These are phyloP conservation scores for Diadophis punctatus DNA, from an alignment of 2,113 vertebrate species.

Conservation along the genomic window DNA sequence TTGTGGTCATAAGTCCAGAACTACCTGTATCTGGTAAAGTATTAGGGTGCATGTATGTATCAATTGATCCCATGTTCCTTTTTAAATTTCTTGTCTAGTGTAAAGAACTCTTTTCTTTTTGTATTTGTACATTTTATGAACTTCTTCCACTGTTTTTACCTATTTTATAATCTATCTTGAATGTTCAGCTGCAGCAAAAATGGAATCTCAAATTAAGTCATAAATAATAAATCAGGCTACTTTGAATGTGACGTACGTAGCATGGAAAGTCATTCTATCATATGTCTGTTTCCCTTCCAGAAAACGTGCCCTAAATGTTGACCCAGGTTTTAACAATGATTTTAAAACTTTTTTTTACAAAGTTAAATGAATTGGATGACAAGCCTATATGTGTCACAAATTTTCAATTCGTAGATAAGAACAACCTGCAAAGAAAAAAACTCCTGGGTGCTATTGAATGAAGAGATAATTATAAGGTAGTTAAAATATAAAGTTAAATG, in stretches of 20 bases:
- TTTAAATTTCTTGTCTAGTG: not conserved
- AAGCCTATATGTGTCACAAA: constrained; percentile 32
- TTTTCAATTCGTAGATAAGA: constrained; percentile 43
- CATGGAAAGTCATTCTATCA: not conserved
- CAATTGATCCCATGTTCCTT: not conserved
- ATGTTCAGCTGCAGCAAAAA: not conserved
- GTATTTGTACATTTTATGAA: not conserved
- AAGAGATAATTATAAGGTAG: constrained; percentile 52
- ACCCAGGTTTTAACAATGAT: not conserved
- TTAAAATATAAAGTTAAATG: constrained; percentile 56
- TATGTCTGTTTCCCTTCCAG: not conserved
- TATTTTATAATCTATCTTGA: not conserved
- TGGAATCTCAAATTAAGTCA: not conserved
- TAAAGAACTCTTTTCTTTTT: not conserved
- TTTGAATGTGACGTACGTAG: not conserved
- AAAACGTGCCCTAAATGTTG: not conserved
- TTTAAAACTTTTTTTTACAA: constrained; percentile 20
- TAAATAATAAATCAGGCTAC: not conserved
- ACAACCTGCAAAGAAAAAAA: constrained; percentile 14
- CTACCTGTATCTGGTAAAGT: not conserved
- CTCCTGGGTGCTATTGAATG: constrained; percentile 13
- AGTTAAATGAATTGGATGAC: constrained; percentile 31
- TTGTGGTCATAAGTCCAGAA: too few relatives aligned
- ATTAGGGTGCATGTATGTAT: not conserved
- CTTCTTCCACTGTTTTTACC: not conserved